Evolutionary conservation across 1,140 invertebrate genomes (phyloP), one percentile per base, ranked within the genome.

Genomic region (Spodoptera frugiperda): DNA sequence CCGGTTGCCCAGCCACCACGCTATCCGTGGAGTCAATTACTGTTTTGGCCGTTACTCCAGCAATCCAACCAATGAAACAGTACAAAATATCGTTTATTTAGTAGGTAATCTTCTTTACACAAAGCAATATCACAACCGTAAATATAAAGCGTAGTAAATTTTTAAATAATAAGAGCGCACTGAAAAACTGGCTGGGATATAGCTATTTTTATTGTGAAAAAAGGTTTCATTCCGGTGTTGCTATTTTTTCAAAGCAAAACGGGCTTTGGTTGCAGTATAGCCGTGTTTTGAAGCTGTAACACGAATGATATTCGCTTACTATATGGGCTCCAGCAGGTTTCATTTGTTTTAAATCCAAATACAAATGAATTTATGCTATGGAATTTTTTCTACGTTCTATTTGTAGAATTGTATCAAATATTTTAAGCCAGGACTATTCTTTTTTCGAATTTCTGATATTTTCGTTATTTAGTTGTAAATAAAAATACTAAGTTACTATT

Each of bases 131-230:
- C 55, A 59, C 2, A n/a, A 14, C 30, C 15, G 15, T 61, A 65
- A 25, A 48, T 30, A 65, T 21, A 48, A 44, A 65, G 15, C 39
- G 19, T 33, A 48, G 61, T 65, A 48, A 48, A 44, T 67, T 48
- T 44, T 67, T 49, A 25, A 48, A 67, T 67, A 49, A 67, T 25
- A 65, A 65, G 6, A 67, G 44, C 44, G 21, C 3, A 49, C 10
- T 21, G 63, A 67, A 65, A 61, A 49, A 48, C 44, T 19, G n/a
- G 63, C 44, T 17, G 48, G 63, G 44, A 67, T 67, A 25, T 67
- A 48, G 63, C 17, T 67, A 39, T 39, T 48, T 48, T 48, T 67
- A 67, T 67, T 67, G 19, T 67, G 44, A 67, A 67, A 67, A 67
- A 19, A 67, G 63, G 25, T 67, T 67, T 67, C 63, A 67, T 67